phyloP scores from a whole-genome alignment of 2,797 vertebrate genomes.

The Acropternis orthonyx region DNA sequence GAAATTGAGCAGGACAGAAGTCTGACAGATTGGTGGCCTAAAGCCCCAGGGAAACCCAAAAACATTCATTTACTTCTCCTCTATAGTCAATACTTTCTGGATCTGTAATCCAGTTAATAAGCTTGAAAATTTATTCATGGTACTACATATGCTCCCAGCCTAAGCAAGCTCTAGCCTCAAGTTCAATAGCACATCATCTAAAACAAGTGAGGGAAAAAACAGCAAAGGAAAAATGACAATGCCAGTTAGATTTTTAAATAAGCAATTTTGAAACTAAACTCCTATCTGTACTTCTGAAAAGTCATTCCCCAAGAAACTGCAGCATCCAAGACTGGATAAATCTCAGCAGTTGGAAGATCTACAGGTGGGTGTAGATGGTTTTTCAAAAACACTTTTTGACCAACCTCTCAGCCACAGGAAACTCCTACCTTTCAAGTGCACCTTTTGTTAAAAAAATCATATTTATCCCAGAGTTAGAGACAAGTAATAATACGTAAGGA shows the following conservation, averaged over 20 bases:
- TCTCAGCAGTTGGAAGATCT: neutral
- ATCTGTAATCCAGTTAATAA: neutral
- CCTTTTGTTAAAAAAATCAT: neutral
- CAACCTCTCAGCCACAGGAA: neutral
- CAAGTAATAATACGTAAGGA: neutral
- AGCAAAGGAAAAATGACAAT: neutral
- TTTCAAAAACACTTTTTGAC: neutral
- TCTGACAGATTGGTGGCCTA: neutral
- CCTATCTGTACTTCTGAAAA: neutral
- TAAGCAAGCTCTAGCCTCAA: neutral
- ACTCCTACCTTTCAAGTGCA: neutral
- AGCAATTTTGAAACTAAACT: neutral
- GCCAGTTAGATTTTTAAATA: neutral
- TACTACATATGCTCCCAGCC: neutral
- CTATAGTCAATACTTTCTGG: neutral
- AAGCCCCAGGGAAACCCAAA: neutral
- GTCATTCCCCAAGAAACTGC: neutral
- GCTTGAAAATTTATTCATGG: neutral
- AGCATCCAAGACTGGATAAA: neutral
- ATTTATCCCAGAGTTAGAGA: neutral
- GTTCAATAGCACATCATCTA: neutral
- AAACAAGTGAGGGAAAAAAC: neutral
- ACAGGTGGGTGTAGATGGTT: neutral
- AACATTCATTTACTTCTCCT: neutral
- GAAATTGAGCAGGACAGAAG: neutral